Evolutionary conservation across 1,140 invertebrate species (phyloP), one percentile per base, ranked within the genome.

Genomic region (Tetramorium simillimum): DNA sequence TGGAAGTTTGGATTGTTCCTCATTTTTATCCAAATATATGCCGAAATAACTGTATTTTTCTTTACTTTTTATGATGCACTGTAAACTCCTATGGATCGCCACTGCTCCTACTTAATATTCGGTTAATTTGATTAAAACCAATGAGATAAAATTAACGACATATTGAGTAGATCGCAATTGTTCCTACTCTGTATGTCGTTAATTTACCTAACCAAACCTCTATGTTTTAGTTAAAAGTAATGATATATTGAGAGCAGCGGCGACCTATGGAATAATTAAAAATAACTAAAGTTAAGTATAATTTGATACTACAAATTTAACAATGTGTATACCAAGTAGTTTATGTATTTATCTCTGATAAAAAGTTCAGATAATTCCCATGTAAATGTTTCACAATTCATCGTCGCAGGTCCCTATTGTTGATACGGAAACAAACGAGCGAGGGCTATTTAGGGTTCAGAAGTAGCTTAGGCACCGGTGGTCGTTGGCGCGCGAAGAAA

Each of bases 401-500:
- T 1, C 33, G 49, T 37, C 24, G 9, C 33, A 21, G n/a, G 21
- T 18, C n/a, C 2, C 65, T 28, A 73, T 82, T 82, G 51, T 73
- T 58, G 37, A 73, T 73, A 53, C 53, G 10, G 37, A 72, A 82
- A 82, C 67, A 37, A 73, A 33, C 21, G 53, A 40, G 16, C 21
- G 51, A 73, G 37, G 37, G 18, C 33, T 82, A 60, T 73, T 72
- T 53, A 58, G 51, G 51, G 51, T 24, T 51, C 6, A 18, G 21
- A 6, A 14, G 9, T 18, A 37, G 18, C 24, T 18, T 67, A 12
- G 14, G 28, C 49, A 73, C 75, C 78, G 67, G 51, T 58, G 67
- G 18, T 82, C 80, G 67, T 73, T 81, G 65, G 80, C 43, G 78
- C 51, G 63, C 65, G 51, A 72, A 72, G 78, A 72, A 37, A 72